A percentile compares a stretch with the other conserved stretches of the same genome.
Conservation (phyloP, 1,140 invertebrate genomes). For the Lordiphosa mommai region DNA sequence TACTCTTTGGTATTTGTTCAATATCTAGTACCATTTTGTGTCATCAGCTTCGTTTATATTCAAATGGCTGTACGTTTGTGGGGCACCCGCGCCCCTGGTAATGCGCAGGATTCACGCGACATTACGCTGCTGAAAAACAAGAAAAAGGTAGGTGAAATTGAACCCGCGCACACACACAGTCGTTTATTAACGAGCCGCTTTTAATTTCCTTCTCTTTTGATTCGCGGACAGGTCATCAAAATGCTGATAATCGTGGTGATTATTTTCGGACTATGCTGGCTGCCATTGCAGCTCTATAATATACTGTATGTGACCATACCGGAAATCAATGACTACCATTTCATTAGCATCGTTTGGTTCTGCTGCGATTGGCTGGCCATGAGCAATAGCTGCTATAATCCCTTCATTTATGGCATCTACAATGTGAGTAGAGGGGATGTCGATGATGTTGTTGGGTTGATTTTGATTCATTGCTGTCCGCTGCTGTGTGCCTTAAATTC, state of each 20-base stretch:
- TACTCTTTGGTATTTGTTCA: conserved; percentile 83
- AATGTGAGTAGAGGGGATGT: conserved; percentile 84
- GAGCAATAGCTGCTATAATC: conserved; percentile 93
- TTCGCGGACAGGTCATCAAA: conserved; percentile 87
- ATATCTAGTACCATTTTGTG: conserved; percentile 87
- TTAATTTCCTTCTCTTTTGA: conserved; percentile 21
- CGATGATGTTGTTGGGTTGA: conserved; percentile 11
- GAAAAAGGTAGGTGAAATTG: conserved; percentile 84
- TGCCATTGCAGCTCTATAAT: conserved; percentile 89
- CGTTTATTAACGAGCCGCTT: background rate
- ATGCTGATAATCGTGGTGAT: conserved; percentile 91
- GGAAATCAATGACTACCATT: conserved; percentile 87
- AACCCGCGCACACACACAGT: background rate
- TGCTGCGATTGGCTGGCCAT: conserved; percentile 92
- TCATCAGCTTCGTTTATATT: conserved; percentile 90
- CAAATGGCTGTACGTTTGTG: conserved; percentile 88
- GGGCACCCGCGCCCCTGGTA: conserved; percentile 88
- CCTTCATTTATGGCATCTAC: conserved; percentile 92
- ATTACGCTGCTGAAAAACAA: conserved; percentile 89
- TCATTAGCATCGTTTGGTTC: conserved; percentile 90
- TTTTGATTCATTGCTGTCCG: background rate
- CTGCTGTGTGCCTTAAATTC: conserved; percentile 1
- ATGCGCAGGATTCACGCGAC: conserved; percentile 87
- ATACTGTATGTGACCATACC: conserved; percentile 86
- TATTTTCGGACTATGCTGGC: conserved; percentile 90